A percentile compares a stretch with the other conserved stretches of the same genome.
Conservation (phyloP, 2,888 invertebrate species). For the Cryptocephalus moraei region DNA sequence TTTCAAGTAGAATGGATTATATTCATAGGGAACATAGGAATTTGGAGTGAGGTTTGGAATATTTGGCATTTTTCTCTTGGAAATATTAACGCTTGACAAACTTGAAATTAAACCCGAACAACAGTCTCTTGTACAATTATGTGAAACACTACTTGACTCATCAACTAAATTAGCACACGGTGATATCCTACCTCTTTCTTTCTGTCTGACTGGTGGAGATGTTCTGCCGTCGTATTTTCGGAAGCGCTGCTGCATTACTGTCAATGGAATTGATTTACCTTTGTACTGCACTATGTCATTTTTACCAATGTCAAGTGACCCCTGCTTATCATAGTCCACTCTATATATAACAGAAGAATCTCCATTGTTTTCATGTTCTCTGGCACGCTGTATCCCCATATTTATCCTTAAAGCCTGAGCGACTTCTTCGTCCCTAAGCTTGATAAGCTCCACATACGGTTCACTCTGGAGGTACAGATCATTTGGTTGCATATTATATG, state of each 20-base stretch:
- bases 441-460: constrained; percentile 9
- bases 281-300: constrained; percentile 5
- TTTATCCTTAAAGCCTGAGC: background rate
- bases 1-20: constrained; percentile 4
- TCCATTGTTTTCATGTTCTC: background rate
- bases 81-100: too few relatives aligned
- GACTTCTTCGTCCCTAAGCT: constrained; percentile 9
- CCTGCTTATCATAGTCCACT: constrained; percentile 14
- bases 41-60: background rate
- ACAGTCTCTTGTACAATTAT: too few relatives aligned
- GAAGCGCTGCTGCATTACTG: too few relatives aligned
- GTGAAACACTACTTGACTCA: background rate
- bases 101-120: too few relatives aligned
- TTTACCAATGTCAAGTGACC: constrained; percentile 3
- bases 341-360: constrained; percentile 1
- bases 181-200: constrained; percentile 4
- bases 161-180: constrained; percentile 3
- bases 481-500: constrained; percentile 3
- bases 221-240: too few relatives aligned
- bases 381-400: background rate
- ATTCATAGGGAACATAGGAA: background rate
- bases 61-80: too few relatives aligned
- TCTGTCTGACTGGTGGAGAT: background rate
- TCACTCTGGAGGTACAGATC: constrained; percentile 7
- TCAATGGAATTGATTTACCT: background rate